phyloP scores from a whole-genome alignment of 2,113 vertebrate genomes.

The rat (Rattus norvegicus) region DNA sequence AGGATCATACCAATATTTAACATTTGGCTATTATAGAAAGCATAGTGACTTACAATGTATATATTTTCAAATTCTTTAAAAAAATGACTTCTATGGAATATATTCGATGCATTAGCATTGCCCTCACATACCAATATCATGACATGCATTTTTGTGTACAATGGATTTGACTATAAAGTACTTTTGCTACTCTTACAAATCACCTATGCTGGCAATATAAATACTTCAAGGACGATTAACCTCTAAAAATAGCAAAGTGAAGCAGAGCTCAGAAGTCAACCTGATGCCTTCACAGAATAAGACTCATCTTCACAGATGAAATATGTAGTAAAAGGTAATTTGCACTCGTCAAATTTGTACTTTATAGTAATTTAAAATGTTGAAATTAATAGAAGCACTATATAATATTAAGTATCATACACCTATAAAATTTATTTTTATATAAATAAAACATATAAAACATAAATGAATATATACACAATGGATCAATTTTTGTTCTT shows the following conservation, averaged over 20 bases:
- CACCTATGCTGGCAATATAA: slow-evolving; percentile 78
- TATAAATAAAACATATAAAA: not conserved
- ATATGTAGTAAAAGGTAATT: slow-evolving; percentile 65
- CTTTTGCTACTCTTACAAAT: slow-evolving; percentile 75
- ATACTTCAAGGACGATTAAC: slow-evolving; percentile 83
- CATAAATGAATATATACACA: not conserved
- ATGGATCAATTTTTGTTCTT: not conserved
- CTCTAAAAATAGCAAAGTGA: slow-evolving; percentile 83
- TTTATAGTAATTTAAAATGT: not conserved
- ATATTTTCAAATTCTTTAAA: slow-evolving; percentile 54
- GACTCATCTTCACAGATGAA: slow-evolving; percentile 68
- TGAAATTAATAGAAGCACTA: not conserved
- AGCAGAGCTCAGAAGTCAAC: slow-evolving; percentile 77
- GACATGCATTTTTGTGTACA: slow-evolving; percentile 41
- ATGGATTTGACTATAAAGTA: slow-evolving; percentile 56
- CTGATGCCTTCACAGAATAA: slow-evolving; percentile 82
- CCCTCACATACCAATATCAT: slow-evolving; percentile 18
- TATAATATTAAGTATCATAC: slow-evolving; percentile 10
- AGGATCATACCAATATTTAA: not conserved
- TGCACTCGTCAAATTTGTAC: not conserved
- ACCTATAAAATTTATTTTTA: not conserved
- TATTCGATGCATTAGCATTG: not conserved
- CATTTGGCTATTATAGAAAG: not conserved
- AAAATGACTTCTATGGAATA: slow-evolving; percentile 20
- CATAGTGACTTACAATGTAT: not conserved